Conservation (phyloP, 2,888 invertebrate species). For the Dinocampus coccinellae region DNA sequence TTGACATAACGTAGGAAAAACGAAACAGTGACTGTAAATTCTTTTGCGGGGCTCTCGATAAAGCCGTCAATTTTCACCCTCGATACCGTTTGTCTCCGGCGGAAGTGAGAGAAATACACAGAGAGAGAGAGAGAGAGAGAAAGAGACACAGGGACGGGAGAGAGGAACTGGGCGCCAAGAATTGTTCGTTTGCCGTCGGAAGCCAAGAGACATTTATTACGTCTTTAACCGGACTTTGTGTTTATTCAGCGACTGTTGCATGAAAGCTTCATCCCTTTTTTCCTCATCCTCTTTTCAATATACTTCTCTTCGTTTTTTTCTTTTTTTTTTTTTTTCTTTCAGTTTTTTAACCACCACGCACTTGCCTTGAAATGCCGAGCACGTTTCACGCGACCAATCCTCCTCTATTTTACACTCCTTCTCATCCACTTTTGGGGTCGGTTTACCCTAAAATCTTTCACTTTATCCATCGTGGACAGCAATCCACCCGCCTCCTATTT, state of each 20-base stretch:
- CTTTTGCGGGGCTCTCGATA: conserved; percentile 49
- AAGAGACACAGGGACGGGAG: conserved; percentile 32
- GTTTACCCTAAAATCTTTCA: conserved; percentile 62
- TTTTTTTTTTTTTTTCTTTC: conserved; percentile 30
- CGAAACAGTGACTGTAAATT: conserved; percentile 20
- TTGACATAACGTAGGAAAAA: conserved; percentile 9
- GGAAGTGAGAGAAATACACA: conserved; percentile 26
- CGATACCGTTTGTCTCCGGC: conserved; percentile 53
- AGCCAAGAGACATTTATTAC: conserved; percentile 67
- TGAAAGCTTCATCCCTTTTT: conserved; percentile 34
- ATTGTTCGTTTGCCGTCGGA: conserved; percentile 53
- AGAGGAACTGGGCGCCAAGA: conserved; percentile 43
- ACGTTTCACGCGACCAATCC: conserved; percentile 60
- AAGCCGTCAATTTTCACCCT: conserved; percentile 64
- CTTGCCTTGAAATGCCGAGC: conserved; percentile 54
- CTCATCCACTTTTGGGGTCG: conserved; percentile 18
- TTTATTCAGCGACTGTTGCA: conserved; percentile 69
- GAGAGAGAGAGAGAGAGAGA: conserved; percentile 34
- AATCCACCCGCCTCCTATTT: conserved; percentile 59
- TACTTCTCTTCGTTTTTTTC: conserved; percentile 11
- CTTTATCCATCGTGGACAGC: conserved; percentile 66
- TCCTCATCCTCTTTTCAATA: conserved; percentile 28
- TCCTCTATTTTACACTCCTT: conserved; percentile 43
- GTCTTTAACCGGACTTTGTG: conserved; percentile 68
- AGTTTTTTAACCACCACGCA: conserved; percentile 12